Percentiles rank a stretch among this genome's conserved stretches.
These are phyloP conservation scores for Anoncus sp. DNA, from an alignment of 2,888 invertebrate species.

Conservation along the genomic window DNA sequence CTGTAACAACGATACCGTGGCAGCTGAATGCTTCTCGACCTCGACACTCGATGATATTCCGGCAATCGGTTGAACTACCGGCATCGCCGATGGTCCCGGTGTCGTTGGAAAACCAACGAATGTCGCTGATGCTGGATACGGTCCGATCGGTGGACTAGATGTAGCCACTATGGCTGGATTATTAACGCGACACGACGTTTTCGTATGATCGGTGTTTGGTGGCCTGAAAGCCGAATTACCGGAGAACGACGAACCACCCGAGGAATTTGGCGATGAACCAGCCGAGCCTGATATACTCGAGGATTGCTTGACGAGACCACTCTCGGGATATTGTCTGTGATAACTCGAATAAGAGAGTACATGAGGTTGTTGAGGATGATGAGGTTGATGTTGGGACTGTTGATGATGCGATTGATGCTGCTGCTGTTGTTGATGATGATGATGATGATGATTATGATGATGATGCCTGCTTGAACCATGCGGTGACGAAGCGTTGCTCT, in stretches of 20 bases:
- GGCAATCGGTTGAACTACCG: constrained; percentile 76
- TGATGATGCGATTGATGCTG: constrained; percentile 67
- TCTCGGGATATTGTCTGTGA: constrained; percentile 84
- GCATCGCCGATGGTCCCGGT: constrained; percentile 77
- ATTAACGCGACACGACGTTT: constrained; percentile 83
- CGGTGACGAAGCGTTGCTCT: constrained; percentile 71
- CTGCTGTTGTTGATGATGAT: constrained; percentile 63
- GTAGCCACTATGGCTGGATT: constrained; percentile 75
- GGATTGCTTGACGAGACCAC: constrained; percentile 82
- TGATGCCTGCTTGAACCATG: constrained; percentile 73
- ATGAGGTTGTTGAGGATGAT: constrained; percentile 75
- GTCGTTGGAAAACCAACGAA: constrained; percentile 89
- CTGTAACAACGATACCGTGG: constrained; percentile 82
- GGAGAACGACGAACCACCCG: constrained; percentile 85
- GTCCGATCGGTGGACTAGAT: constrained; percentile 84
- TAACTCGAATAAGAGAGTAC: constrained; percentile 81
- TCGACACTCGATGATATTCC: constrained; percentile 78
- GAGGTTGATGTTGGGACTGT: constrained; percentile 68
- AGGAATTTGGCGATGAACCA: constrained; percentile 79
- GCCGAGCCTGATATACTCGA: constrained; percentile 84
- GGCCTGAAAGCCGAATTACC: constrained; percentile 93
- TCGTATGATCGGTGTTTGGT: constrained; percentile 87
- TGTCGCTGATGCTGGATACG: constrained; percentile 89
- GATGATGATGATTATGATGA: constrained; percentile 65
- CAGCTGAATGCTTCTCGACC: constrained; percentile 83